Evolutionary conservation across 2,888 invertebrate species (phyloP).

Genomic region (Venustoraphidia nigricollis): DNA sequence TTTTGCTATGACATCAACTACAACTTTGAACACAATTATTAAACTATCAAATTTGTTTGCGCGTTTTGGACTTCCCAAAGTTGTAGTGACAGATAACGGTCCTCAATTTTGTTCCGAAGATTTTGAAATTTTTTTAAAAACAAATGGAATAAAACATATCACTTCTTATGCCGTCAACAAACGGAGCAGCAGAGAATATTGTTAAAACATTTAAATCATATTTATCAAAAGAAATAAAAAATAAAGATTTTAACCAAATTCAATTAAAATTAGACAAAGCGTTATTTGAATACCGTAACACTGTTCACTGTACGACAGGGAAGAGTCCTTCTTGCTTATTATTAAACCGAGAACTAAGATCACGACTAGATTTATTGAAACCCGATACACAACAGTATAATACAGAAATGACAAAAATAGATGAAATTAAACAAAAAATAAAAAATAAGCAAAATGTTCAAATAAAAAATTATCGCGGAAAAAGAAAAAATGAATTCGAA

Average conservation of each 20-base stretch:
- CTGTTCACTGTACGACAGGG: slow-evolving; percentile 1
- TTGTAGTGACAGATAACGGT: slow-evolving; percentile 13
- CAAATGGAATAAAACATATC: slow-evolving; percentile 14
- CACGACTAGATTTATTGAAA: slow-evolving; percentile 1
- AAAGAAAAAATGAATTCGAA: too few species aligned
- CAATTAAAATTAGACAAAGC: too few species aligned
- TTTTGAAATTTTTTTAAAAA: slow-evolving; percentile 12
- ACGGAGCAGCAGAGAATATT: slow-evolving; percentile 14
- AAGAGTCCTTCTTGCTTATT: background rate
- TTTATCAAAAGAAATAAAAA: too few species aligned
- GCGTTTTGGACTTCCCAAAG: slow-evolving; percentile 11
- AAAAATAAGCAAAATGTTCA: too few species aligned
- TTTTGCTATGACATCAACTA: slow-evolving; percentile 9
- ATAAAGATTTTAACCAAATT: too few species aligned
- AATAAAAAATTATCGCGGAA: too few species aligned
- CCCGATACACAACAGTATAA: too few species aligned
- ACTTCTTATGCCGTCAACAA: slow-evolving; percentile 13
- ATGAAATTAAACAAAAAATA: too few species aligned
- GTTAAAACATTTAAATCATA: slow-evolving; percentile 9
- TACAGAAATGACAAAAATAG: too few species aligned
- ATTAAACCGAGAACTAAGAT: background rate
- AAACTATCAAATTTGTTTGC: slow-evolving; percentile 10
- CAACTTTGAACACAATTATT: slow-evolving; percentile 8
- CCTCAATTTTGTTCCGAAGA: slow-evolving; percentile 10
- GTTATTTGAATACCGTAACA: slow-evolving; percentile 1